Evolutionary conservation across 1,140 invertebrate genomes (phyloP).

Genomic region (Calycopis cecrops): DNA sequence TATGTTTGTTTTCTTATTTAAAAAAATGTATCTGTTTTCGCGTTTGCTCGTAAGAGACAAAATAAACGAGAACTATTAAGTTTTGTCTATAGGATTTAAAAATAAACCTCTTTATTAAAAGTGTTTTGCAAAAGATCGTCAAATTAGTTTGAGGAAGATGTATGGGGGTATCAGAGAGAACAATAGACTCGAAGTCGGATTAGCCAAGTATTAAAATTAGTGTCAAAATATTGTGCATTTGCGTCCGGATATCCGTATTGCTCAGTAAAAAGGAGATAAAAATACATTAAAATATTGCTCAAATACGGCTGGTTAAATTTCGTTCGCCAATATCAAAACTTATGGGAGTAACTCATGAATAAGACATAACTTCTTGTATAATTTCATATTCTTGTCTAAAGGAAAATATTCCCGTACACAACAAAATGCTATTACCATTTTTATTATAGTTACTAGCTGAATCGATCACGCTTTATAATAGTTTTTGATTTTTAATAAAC

Average conservation of each 20-base stretch:
- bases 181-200: not conserved
- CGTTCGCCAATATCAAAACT: too few relatives aligned
- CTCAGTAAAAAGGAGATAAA: not conserved
- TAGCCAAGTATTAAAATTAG: not conserved
- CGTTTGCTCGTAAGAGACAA: not conserved
- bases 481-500: too few relatives aligned
- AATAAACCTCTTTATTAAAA: not conserved
- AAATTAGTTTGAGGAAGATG: conserved; percentile 2
- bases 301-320: not conserved
- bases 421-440: too few relatives aligned
- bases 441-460: too few relatives aligned
- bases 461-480: too few relatives aligned
- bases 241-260: not conserved
- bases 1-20: not conserved
- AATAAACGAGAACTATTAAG: not conserved
- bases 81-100: not conserved
- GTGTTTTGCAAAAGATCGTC: not conserved
- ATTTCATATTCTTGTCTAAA: too few relatives aligned
- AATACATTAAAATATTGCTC: not conserved
- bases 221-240: not conserved
- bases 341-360: too few relatives aligned
- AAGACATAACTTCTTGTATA: too few relatives aligned
- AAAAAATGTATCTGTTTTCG: not conserved
- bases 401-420: too few relatives aligned
- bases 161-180: not conserved